Evolutionary conservation across 37 sponge, comb jelly and placozoan species (phyloP), one percentile per base, ranked within the genome.

Genomic region (Agelas oroides): DNA sequence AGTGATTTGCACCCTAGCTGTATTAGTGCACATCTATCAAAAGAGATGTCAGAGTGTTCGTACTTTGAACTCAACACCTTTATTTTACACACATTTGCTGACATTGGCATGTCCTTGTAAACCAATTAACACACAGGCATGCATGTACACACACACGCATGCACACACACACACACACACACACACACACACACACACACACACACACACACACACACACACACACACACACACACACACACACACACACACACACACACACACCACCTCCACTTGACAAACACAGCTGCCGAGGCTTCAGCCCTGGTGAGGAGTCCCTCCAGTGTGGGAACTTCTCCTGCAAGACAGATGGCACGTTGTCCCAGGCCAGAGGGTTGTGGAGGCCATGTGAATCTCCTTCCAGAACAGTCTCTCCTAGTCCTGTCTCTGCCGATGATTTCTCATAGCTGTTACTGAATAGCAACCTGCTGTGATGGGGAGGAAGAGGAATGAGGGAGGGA

Each of bases 301-400:
- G n/a, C n/a, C n/a, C 23, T 25, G 71, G 58, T 0, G 73, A 16
- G 17, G 61, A 24, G 1, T 88, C 78, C 77, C 88, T 85, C 93
- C 89, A 93, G 77, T 88, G 90, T 6, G 93, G 93, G 37, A 87
- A 88, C 75, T 84, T 33, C 58, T 88, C 39, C 23, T 68, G 53
- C 23, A 93, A 66, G 14, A 67, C 21, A 12, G 64, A 58, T 5
- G 93, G 93, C 41, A 81, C 38, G 59, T 68, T 88, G 52, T 80
- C 89, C 93, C 93, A 93, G 1, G 72, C 79, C 81, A 93, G 59
- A 13, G 93, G 93, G 81, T 93, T 93, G 59, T 86, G 52, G 28
- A 84, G 75, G 2, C 84, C 84, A 23, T 75, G 76, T 35, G 31
- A 78, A 34, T 38, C 73, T n/a, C 86, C 78, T 28, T 86, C 34